Evolutionary conservation across 1,140 invertebrate species (phyloP).

Genomic region (Drosophila ohnishii): DNA sequence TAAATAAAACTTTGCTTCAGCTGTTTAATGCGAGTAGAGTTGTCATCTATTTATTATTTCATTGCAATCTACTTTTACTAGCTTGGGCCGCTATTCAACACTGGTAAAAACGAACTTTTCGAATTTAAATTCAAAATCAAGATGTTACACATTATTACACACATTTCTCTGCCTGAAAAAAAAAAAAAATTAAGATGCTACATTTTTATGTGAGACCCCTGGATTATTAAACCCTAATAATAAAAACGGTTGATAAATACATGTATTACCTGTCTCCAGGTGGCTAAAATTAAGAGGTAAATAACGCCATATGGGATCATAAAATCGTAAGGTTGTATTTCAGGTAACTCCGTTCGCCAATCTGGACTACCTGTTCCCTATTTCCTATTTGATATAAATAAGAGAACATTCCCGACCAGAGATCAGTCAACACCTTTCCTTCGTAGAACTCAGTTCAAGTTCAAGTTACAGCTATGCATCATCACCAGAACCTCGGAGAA

Average conservation of each 20-base stretch:
- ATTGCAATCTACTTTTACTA: background rate
- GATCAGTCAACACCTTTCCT: constrained; percentile 27
- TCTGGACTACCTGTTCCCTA: background rate
- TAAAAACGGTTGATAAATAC: background rate
- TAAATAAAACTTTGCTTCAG: constrained; percentile 14
- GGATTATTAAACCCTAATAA: background rate
- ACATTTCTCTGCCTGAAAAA: background rate
- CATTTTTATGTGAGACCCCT: background rate
- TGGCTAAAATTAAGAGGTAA: background rate
- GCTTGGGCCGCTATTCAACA: background rate
- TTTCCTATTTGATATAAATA: constrained; percentile 40
- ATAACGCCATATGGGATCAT: constrained; percentile 2
- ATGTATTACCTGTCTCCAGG: constrained; percentile 1
- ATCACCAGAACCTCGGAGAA: constrained; percentile 62
- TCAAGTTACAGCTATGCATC: constrained; percentile 51
- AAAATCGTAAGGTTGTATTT: background rate
- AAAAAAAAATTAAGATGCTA: no score
- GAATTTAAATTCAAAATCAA: background rate
- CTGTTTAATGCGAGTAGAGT: constrained; percentile 9
- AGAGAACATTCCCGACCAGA: no score
- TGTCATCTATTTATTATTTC: background rate
- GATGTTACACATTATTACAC: no score
- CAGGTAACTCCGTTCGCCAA: constrained; percentile 1
- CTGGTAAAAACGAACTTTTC: background rate
- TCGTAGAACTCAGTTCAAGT: background rate